Percentiles rank a stretch among this genome's conserved stretches.
phyloP scores from a whole-genome alignment of 2,113 vertebrate genomes.

The Cebidichthys violaceus region DNA sequence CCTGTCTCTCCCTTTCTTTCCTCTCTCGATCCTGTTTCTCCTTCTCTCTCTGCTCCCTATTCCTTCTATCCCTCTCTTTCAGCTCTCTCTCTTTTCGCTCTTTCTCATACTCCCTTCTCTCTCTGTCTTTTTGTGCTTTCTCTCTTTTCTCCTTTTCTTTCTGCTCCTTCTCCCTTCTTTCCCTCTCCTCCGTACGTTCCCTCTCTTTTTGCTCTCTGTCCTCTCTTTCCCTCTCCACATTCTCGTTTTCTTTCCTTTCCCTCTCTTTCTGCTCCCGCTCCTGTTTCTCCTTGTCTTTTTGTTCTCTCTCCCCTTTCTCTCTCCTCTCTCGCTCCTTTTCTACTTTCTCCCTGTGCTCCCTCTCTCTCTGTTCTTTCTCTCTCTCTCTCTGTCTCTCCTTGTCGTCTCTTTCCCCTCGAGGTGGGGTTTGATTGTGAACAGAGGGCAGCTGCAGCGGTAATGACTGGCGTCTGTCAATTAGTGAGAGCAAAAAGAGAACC shows the following conservation, averaged over 20 bases:
- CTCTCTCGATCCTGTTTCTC: not conserved
- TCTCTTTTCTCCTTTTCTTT: constrained; percentile 33
- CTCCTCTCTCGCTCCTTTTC: constrained; percentile 31
- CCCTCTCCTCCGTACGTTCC: not conserved
- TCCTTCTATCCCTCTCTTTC: constrained; percentile 6
- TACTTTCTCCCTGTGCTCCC: constrained; percentile 24
- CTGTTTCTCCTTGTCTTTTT: constrained; percentile 24
- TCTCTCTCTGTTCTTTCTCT: constrained; percentile 26
- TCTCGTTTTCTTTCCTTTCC: not conserved
- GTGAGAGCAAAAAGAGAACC: not conserved
- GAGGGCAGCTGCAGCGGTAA: constrained; percentile 69
- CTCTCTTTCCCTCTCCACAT: not conserved
- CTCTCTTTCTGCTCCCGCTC: constrained; percentile 17
- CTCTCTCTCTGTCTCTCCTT: constrained; percentile 49
- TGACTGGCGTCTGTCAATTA: constrained; percentile 71
- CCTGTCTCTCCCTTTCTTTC: not conserved
- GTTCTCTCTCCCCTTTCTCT: not conserved
- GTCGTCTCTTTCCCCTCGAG: constrained; percentile 58
- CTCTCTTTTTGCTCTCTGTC: not conserved
- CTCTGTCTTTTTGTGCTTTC: not conserved
- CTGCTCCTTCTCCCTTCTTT: constrained; percentile 7
- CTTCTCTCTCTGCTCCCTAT: constrained; percentile 6
- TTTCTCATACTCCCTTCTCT: not conserved
- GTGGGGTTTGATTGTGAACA: constrained; percentile 65
- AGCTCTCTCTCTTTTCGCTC: constrained; percentile 32